phyloP scores from a whole-genome alignment of 2,113 vertebrate genomes.

The Sprattus sprattus region DNA sequence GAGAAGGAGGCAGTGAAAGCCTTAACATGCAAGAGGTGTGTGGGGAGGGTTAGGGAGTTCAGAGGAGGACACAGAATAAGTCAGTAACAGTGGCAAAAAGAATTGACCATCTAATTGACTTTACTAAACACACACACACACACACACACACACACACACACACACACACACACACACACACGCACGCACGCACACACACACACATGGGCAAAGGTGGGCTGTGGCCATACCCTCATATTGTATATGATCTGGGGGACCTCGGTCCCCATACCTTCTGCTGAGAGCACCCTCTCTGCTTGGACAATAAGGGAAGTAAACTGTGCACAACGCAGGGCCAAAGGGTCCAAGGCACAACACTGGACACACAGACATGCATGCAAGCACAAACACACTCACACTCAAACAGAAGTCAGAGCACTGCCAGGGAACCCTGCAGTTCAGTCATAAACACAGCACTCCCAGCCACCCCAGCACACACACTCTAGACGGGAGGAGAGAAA shows the following conservation, averaged over 20 bases:
- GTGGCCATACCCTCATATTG: background rate
- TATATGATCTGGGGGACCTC: background rate
- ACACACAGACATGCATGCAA: constrained; percentile 46
- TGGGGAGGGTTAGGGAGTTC: background rate
- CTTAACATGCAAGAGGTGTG: background rate
- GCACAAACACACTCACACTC: background rate
- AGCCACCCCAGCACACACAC: background rate
- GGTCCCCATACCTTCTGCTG: background rate
- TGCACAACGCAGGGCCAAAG: constrained; percentile 65
- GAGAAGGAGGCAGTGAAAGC: constrained; percentile 6
- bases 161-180: background rate
- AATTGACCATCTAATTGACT: background rate
- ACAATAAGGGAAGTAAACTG: constrained; percentile 56
- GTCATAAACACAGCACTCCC: background rate
- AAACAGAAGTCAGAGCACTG: background rate
- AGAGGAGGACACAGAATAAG: background rate
- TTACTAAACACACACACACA: background rate
- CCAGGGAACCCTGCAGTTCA: background rate
- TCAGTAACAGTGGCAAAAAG: constrained; percentile 19
- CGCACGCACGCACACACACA: too few species aligned
- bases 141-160: background rate
- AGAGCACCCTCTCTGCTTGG: constrained; percentile 43
- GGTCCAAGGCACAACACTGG: constrained; percentile 71
- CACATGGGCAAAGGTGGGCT: background rate
- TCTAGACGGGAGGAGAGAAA: background rate